Base-by-base conservation (phyloP, 2,113 vertebrate genomes). In the Barbus barbus region DNA sequence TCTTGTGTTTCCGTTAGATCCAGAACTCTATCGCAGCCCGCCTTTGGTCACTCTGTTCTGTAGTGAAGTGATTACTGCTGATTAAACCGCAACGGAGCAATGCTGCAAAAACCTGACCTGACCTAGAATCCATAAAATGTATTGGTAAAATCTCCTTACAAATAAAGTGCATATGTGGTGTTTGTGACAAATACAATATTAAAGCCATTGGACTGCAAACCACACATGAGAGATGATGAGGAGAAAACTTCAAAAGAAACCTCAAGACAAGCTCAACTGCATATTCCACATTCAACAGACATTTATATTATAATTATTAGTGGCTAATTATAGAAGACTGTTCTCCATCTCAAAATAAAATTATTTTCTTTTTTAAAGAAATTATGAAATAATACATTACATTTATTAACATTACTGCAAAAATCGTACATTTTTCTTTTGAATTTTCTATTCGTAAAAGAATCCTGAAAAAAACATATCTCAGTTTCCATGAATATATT, bases 1-100 rank as follows among this genome's bases (percentile, higher is more conserved):
- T 83, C 84, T 82, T 80, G 81, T 53, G 44, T 87, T 82, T 87
- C 90, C 71, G 90, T 91, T 90, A 83, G 88, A 84, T 63, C 58
- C 9, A 33, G 48, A 60, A 51, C 36, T 12, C 86, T 91, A 90
- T 90, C 88, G 86, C 78, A 63, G 75, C 56, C 41, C 41, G 78
- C 84, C 84, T 81, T n/a, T 41, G 77, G 78, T 65, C 84, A 81
- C 58, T 78, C 78, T 26, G 24, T 11, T 77, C 88, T 89, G 84
- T 46, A n/a, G 31, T 67, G 33, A 33, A 36, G 33, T 76, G 89
- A 91, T 91, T 90, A 87, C 78, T 56, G 73, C 71, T 86, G 60
- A 88, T 87, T 41, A 85, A 82, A 31, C 48, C 87, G 48, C n/a
- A 51, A 72, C 84, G 73, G 79, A 58, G 44, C 20, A 76, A 77